These are phyloP conservation scores for Ammodytes marinus DNA, from an alignment of 2,113 vertebrate species.

Conservation along the genomic window DNA sequence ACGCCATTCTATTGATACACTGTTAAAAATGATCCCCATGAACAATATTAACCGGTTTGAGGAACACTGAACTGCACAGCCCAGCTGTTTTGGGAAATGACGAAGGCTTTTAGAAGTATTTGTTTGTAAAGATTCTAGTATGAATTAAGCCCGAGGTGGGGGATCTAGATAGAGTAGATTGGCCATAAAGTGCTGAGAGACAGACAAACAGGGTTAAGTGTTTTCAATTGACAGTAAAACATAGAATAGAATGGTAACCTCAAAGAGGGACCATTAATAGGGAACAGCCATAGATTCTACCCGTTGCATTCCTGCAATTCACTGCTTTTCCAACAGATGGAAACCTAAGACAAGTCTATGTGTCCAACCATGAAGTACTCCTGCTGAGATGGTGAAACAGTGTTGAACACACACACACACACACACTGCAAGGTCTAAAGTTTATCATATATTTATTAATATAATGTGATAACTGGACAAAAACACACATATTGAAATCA, in stretches of 20 bases:
- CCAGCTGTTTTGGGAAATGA: neutral
- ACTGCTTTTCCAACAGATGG: slow-evolving; percentile 53
- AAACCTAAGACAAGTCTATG: slow-evolving; percentile 39
- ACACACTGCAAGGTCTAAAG: neutral
- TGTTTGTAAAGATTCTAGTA: too few species aligned
- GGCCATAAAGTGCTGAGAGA: too few species aligned
- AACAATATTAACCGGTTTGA: too few species aligned
- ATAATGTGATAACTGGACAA: neutral
- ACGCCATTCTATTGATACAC: too few species aligned
- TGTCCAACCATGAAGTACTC: neutral
- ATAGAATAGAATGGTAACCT: too few species aligned
- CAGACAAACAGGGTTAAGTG: too few species aligned
- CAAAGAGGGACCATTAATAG: neutral
- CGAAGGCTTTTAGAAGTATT: too few species aligned
- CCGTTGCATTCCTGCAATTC: slow-evolving; percentile 22
- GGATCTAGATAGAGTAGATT: too few species aligned
- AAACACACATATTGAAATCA: slow-evolving; percentile 38
- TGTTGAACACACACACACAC: neutral
- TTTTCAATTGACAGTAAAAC: too few species aligned
- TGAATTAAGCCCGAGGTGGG: too few species aligned
- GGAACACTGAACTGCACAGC: too few species aligned
- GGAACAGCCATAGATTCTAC: neutral
- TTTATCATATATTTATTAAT: neutral
- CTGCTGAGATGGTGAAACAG: neutral
- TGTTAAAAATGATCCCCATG: too few species aligned